Base-by-base conservation (phyloP, 2,888 invertebrate species). In the Diloba caeruleocephala region DNA sequence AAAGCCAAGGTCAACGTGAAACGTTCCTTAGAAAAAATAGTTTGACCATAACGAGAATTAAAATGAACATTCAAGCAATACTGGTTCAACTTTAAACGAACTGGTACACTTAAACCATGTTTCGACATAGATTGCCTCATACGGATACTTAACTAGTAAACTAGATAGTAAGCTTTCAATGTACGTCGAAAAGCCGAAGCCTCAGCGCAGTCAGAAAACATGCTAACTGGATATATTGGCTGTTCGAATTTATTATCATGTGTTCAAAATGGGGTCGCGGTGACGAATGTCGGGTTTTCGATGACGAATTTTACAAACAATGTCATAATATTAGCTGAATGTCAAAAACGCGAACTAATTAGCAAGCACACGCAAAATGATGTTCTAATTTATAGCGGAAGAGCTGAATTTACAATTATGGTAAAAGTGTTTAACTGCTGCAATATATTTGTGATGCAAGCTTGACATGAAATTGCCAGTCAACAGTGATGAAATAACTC, bases 401-500 rank as follows among this genome's bases (percentile, higher is more conserved):
- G 17, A 41, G 37, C 31, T 14, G 15, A 33, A 12, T 43, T 36
- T 68, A 3, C 12, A 37, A 5, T 48, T 39, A 28, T 17, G 9
- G 9, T 3, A n/a, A 37, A 43, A 36, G 19, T 41, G 23, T 28
- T 46, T 62, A 56, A 49, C 52, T 49, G 38, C 44, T 45, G 48
- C 51, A 62, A 56, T 42, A n/a, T 37, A 51, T 64, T 58, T 53
- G 25, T 59, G 43, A 53, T 66, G 62, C 60, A 59, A 62, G 31
- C 1, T 10, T 37, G 28, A 46, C 45, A 51, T 44, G 7, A 41
- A 23, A 54, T 58, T 46, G 41, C 28, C 63, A 46, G 12, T 13
- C 13, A 13, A 33, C 6, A 36, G 25, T 51, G 25, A 36, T 45
- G 17, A 42, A 21, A 61, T 5, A 13, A 45, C 42, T 33, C 13